Conservation (phyloP, 2,113 vertebrate genomes). For the Macrotis lagotis region DNA sequence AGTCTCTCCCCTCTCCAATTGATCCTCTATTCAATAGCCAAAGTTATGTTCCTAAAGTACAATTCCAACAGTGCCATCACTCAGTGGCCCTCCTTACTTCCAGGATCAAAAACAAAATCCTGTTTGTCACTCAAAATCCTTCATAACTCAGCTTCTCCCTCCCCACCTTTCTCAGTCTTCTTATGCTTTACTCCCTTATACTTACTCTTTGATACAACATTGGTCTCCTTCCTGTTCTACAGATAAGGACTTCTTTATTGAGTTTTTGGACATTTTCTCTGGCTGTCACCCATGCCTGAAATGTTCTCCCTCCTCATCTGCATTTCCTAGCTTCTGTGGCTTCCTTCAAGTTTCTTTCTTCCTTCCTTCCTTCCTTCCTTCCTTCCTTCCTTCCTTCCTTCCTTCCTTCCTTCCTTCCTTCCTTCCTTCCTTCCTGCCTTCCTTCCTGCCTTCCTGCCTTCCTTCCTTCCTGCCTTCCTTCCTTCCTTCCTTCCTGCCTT, state of each 20-base stretch:
- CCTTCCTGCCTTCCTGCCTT: no score
- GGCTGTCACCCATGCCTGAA: background rate
- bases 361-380: no score
- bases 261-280: background rate
- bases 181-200: background rate
- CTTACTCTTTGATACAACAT: background rate
- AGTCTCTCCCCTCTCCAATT: background rate
- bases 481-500: no score
- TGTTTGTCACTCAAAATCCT: background rate
- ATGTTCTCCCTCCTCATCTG: background rate
- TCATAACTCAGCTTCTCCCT: background rate
- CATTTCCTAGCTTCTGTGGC: background rate
- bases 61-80: background rate
- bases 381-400: no score
- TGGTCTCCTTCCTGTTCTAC: background rate
- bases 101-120: background rate
- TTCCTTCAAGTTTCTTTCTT: background rate
- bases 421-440: no score
- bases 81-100: background rate
- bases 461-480: no score
- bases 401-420: no score
- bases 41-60: no score
- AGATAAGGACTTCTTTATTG: background rate
- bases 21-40: background rate
- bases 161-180: background rate